A percentile compares a stretch with the other conserved stretches of the same genome.
phyloP scores from a whole-genome alignment of 2,113 vertebrate species.

The Pseudorectes ferrugineus region DNA sequence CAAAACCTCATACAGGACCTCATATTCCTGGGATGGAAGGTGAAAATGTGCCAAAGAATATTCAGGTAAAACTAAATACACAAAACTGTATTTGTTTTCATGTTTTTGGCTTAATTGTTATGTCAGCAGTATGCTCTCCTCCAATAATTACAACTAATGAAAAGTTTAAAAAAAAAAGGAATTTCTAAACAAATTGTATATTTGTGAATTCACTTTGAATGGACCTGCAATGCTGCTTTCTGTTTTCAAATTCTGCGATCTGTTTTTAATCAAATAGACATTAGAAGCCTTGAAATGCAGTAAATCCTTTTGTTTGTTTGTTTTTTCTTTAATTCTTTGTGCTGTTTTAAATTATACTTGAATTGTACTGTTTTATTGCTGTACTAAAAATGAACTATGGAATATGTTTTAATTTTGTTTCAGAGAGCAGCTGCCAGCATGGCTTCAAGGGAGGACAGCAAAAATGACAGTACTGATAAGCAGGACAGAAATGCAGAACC shows the following conservation, averaged over 20 bases:
- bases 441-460: constrained; percentile 85
- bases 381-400: neutral
- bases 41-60: constrained; percentile 97
- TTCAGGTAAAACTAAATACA: constrained; percentile 83
- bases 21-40: constrained; percentile 96
- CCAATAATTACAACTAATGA: neutral
- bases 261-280: neutral
- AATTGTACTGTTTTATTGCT: neutral
- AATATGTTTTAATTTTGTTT: neutral
- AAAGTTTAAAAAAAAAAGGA: neutral
- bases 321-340: neutral
- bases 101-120: neutral
- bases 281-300: neutral
- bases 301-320: neutral
- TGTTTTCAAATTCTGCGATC: neutral
- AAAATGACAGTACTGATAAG: constrained; percentile 76
- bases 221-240: neutral
- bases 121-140: neutral
- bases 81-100: neutral
- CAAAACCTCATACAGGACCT: constrained; percentile 85
- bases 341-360: neutral
- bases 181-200: neutral
- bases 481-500: constrained; percentile 77
- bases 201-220: neutral
- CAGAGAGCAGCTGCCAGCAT: constrained; percentile 95